Evolutionary conservation across 2,797 vertebrate genomes (phyloP), one percentile per base, ranked within the genome.

Genomic region (Lithobates pipiens): DNA sequence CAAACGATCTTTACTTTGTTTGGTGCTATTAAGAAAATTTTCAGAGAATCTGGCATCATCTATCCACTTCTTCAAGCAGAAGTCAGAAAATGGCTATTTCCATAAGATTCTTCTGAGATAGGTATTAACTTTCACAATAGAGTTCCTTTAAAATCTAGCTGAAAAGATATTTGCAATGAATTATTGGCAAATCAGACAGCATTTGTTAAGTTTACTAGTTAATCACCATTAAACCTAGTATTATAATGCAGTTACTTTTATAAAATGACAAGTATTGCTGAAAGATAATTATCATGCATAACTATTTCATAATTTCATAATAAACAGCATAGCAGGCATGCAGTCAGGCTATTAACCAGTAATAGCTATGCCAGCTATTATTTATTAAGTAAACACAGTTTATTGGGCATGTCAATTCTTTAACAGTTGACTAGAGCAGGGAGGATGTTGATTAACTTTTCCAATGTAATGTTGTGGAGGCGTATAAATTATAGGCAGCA

Each of bases 311-410:
- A 42, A 34, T 32, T 29, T 65, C 80, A 63, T 70, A 70, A 70
- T 67, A 80, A 44, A 80, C 67, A 69, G 77, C 44, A 70, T 54
- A 80, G 42, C 42, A 70, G 77, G 67, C 67, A 69, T 54, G 67
- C 44, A 68, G 46, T 70, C 67, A 23, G 46, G 42, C 67, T 70
- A 79, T 68, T 69, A 69, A 32, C 67, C 77, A 46, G 44, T 80
- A 70, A 79, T 50, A 50, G 25, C 42, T 10, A 79, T 46, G 39
- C 65, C 29, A 54, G 67, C 29, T 57, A 80, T 80, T 67, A 80
- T 70, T 80, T 80, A 80, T 80, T 80, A 80, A 70, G 27, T 80
- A 80, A 80, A 80, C 65, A 80, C 46, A 80, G 65, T 80, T 80
- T 80, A 69, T 80, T 80, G 54, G 67, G 29, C 77, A 80, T 80